phyloP scores from a whole-genome alignment of 2,113 vertebrate genomes.

The Zosterops pallidus region DNA sequence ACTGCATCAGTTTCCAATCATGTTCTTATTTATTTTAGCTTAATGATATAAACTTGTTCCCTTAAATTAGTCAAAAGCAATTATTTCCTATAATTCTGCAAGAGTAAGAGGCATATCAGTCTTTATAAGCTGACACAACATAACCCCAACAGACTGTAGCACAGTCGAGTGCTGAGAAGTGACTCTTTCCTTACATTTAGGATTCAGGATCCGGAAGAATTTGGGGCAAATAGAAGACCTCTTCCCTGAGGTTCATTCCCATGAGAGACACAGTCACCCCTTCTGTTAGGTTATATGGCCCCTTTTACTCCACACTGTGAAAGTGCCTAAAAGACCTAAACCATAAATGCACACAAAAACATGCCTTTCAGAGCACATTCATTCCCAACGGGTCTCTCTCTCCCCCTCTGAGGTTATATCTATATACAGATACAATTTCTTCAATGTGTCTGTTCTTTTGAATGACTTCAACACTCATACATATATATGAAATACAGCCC shows the following conservation, averaged over 20 bases:
- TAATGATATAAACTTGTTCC: conserved; percentile 39
- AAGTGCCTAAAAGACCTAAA: not conserved
- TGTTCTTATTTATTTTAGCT: conserved; percentile 54
- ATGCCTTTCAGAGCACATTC: not conserved
- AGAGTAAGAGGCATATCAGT: not conserved
- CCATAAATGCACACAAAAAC: not conserved
- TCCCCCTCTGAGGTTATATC: not conserved
- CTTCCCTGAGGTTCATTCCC: not conserved
- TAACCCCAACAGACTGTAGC: not conserved
- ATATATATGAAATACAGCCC: not conserved
- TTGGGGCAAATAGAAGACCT: not conserved
- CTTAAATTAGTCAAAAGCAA: conserved; percentile 48
- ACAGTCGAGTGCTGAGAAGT: not conserved
- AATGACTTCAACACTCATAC: not conserved
- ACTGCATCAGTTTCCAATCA: conserved; percentile 5
- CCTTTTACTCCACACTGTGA: not conserved
- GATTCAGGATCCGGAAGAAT: not conserved
- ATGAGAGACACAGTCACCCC: not conserved
- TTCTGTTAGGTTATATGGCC: not conserved
- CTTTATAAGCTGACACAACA: not conserved
- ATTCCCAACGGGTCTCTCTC: not conserved
- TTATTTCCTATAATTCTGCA: not conserved
- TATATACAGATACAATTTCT: not conserved
- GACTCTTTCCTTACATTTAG: not conserved
- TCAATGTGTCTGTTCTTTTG: not conserved